Evolutionary conservation across 35 echinoderm and acorn worm species (phyloP), one percentile per base, ranked within the genome.

Genomic region (Antedon bifida): DNA sequence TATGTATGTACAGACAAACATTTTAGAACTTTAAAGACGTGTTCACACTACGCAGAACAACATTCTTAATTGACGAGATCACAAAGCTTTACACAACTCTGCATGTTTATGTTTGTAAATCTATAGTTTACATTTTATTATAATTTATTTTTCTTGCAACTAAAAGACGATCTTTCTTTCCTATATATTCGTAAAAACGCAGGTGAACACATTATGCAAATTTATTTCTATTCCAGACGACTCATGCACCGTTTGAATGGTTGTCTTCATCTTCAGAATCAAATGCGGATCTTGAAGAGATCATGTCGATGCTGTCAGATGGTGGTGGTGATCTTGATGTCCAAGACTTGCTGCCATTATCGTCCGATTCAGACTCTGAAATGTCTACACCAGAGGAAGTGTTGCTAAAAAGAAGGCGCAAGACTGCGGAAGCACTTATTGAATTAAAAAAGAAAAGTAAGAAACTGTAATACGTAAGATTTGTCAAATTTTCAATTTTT

Each of bases 241-340:
- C 36, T 42, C 88, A 96, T 80, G 88, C 91, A 75, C 89, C 92
- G 11, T 88, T 86, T 42, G 83, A 19, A 17, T 96, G 92, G 92
- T 83, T 39, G 30, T 88, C 92, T 7, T 88, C 86, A 28, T 86
- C 84, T 11, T 78, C 81, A 44, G 82, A 87, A 23, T 77, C 51
- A 39, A 36, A 36, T 35, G 34, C 3, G 78, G 78, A 36, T 0
- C n/a, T 80, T 4, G 78, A 34, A 21, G 78, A 35, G 3, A 38
- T 36, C 21, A 26, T 36, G 34, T 16, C 35, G 36, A 36, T 36
- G 78, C 28, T 80, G 13, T 38, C 78, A 0, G n/a, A 36, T 34
- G 78, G 7, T 17, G 31, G 34, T 17, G 39, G 26, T 17, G 31
- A 80, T 36, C 19, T 38, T 29, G 78, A 80, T 21, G 31, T n/a